A percentile compares a stretch with the other conserved stretches of the same genome.
phyloP scores from a whole-genome alignment of 2,797 vertebrate genomes.

The Eleutherodactylus coqui region DNA sequence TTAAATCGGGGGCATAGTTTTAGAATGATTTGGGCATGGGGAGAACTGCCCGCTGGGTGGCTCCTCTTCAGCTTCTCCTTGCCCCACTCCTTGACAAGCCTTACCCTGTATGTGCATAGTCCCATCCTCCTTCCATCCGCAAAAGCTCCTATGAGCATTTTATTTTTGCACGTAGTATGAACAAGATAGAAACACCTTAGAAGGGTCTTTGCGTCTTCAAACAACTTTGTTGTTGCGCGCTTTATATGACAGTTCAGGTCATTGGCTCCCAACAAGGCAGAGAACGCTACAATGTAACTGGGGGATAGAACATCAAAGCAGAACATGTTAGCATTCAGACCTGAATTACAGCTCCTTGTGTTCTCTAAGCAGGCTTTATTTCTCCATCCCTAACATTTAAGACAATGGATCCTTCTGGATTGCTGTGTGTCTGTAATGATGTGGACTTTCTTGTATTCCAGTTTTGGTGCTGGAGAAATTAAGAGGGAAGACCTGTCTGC shows the following conservation, averaged over 20 bases:
- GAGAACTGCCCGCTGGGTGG: too few species aligned
- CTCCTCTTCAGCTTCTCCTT: too few species aligned
- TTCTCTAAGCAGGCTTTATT: neutral
- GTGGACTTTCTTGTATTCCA: neutral
- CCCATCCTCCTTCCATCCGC: too few species aligned
- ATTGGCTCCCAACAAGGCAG: neutral
- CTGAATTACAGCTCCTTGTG: neutral
- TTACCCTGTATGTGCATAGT: too few species aligned
- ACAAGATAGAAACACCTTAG: neutral
- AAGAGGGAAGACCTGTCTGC: conserved; percentile 34
- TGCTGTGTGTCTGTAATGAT: neutral
- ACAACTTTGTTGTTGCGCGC: neutral
- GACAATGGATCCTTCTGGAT: neutral
- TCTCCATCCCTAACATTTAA: neutral
- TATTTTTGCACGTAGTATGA: too few species aligned
- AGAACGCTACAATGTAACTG: neutral
- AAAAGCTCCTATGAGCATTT: too few species aligned
- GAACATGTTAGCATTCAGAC: too few species aligned
- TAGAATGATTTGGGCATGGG: too few species aligned
- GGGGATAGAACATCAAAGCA: too few species aligned
- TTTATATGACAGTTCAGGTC: neutral
- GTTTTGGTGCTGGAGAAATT: neutral
- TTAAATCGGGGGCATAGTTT: too few species aligned
- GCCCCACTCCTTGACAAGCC: too few species aligned
- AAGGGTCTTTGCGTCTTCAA: too few species aligned